A percentile compares a stretch with the other conserved stretches of the same genome.
Evolutionary conservation across 2,888 invertebrate species (phyloP).

Genomic region (Campaea margaritaria): DNA sequence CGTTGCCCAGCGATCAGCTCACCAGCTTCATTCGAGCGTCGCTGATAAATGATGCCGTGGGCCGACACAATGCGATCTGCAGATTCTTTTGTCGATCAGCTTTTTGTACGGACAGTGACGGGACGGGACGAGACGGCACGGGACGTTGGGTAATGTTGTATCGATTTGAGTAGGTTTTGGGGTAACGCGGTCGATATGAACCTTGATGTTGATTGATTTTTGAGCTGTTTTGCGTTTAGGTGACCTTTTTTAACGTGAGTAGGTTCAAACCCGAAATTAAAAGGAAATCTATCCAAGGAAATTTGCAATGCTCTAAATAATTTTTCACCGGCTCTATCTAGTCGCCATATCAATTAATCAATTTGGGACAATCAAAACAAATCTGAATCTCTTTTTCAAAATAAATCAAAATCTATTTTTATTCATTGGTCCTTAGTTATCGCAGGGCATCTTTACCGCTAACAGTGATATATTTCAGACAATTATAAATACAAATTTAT

Average conservation of each 20-base stretch:
- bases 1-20: slow-evolving; percentile 67
- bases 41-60: slow-evolving; percentile 77
- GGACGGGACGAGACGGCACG: slow-evolving; percentile 67
- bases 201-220: slow-evolving; percentile 21
- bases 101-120: slow-evolving; percentile 82
- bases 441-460: no score
- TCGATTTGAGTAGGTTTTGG: slow-evolving; percentile 40
- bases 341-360: no score
- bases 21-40: slow-evolving; percentile 70
- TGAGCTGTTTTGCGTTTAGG: not conserved
- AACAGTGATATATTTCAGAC: no score
- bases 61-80: slow-evolving; percentile 78
- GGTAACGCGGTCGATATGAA: slow-evolving; percentile 33
- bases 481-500: no score
- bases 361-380: no score
- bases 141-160: slow-evolving; percentile 49
- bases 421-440: no score
- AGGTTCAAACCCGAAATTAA: no score
- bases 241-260: slow-evolving; percentile 8
- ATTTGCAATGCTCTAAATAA: no score
- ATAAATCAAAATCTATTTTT: no score
- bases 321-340: no score
- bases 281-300: no score
- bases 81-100: slow-evolving; percentile 80
- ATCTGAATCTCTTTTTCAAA: no score